Evolutionary conservation across 2,113 vertebrate genomes (phyloP), one percentile per base, ranked within the genome.

Genomic region (Todiramphus chloris): DNA sequence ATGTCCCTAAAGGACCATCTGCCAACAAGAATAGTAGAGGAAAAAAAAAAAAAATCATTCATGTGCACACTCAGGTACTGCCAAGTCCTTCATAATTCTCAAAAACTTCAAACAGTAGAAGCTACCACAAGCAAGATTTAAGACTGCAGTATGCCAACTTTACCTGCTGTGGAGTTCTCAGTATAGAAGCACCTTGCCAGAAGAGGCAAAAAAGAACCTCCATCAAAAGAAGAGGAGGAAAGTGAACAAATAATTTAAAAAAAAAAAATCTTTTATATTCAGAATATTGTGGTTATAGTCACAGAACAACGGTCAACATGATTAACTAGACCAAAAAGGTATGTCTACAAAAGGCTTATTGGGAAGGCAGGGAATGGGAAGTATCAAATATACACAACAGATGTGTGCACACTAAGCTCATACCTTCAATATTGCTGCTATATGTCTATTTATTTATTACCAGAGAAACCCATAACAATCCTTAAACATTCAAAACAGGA

Each of bases 1-100:
- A 86, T 78, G 80, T 92, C 89, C 69, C 79, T 68, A 43, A 83
- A 89, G 80, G 58, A 79, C 94, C 94, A 89, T 93, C 92, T 93
- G 88, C 90, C 80, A 94, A 81, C 33, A 84, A 39, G 35, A 91
- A 66, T 30, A 5, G 9, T 1, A 6, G 6, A 9, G 13, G 9
- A 4, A 1, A 4, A 16, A 5, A 15, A 16, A 5, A 4, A 11
- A 17, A 6, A 87, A 77, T 50, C 73, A 86, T 80, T 95, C 88
- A 88, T 58, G 44, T 85, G 84, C 62, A 70, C 48, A 58, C 12
- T 77, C 39, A 53, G 23, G 19, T 82, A 64, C 48, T 89, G 62
- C 35, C 81, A 89, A 92, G 37, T 78, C 31, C 66, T 87, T 64
- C 28, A 44, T 28, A 69, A 25, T 19, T 51, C 43, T 77, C 37